phyloP scores from a whole-genome alignment of 2,113 vertebrate species.

The Tetrao urogallus region DNA sequence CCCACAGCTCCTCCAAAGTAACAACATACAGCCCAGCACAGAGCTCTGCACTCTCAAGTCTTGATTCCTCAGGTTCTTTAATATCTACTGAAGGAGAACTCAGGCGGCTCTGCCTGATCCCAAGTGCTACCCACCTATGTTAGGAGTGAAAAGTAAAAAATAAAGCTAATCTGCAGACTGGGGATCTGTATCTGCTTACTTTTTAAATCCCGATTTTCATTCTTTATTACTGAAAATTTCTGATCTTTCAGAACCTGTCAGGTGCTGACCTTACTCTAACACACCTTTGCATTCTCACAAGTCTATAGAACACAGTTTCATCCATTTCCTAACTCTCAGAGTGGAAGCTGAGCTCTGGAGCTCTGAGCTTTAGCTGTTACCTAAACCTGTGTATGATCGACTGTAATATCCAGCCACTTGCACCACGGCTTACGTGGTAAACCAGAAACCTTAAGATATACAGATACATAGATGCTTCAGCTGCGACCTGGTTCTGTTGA shows the following conservation, averaged over 20 bases:
- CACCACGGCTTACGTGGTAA: neutral
- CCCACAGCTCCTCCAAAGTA: neutral
- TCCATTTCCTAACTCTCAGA: neutral
- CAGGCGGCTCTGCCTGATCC: neutral
- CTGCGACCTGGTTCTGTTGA: neutral
- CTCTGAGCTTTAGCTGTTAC: neutral
- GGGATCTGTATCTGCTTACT: neutral
- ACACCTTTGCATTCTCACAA: neutral
- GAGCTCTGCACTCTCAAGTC: neutral
- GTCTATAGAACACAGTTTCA: neutral
- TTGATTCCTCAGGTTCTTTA: neutral
- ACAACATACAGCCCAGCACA: neutral
- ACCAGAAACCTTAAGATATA: neutral
- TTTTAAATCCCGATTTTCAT: neutral
- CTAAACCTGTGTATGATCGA: neutral
- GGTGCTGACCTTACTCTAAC: neutral
- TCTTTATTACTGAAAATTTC: neutral
- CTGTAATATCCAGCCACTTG: neutral
- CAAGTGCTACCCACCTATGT: neutral
- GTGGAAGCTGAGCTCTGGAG: neutral
- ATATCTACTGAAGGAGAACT: neutral
- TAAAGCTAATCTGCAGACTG: neutral
- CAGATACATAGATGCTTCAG: no score
- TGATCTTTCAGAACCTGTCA: neutral
- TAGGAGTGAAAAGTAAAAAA: neutral